Conservation (phyloP, 2,888 invertebrate species). For the Blastobasis lacticolella region DNA sequence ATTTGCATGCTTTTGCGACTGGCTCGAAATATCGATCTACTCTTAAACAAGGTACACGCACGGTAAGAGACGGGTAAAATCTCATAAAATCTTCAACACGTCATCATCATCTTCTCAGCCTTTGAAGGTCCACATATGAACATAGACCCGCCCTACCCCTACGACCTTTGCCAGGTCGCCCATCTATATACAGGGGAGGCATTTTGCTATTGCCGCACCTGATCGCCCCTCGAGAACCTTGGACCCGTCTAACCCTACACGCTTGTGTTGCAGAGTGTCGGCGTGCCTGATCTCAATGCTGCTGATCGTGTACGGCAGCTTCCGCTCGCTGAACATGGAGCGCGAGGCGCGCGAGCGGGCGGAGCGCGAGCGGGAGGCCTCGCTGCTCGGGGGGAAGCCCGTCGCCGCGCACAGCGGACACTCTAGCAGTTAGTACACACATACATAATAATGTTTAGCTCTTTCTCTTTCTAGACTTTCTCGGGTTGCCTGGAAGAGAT, state of each 20-base stretch:
- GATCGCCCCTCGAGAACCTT: not conserved
- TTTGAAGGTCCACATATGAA: no score
- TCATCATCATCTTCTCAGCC: no score
- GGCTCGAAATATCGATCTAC: no score
- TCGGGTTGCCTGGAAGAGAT: no score
- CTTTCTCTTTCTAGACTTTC: no score
- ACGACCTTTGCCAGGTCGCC: not conserved
- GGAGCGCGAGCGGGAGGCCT: constrained; percentile 82
- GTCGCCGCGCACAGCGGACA: constrained; percentile 22
- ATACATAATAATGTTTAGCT: no score
- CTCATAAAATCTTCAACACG: no score
- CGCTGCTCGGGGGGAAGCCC: constrained; percentile 71
- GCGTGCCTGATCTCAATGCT: constrained; percentile 98
- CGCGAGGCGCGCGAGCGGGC: constrained; percentile 91
- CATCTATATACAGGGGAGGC: not conserved
- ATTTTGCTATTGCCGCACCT: not conserved
- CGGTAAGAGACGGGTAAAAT: no score
- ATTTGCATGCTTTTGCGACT: no score
- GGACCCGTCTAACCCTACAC: not conserved
- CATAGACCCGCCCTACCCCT: not conserved
- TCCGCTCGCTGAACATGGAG: constrained; percentile 96
- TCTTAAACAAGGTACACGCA: no score
- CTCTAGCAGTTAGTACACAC: no score
- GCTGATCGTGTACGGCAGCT: constrained; percentile 97
- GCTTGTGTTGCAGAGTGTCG: constrained; percentile 79